These are phyloP conservation scores for Cyrtonyx montezumae DNA, from an alignment of 2,113 vertebrate genomes.

Conservation along the genomic window DNA sequence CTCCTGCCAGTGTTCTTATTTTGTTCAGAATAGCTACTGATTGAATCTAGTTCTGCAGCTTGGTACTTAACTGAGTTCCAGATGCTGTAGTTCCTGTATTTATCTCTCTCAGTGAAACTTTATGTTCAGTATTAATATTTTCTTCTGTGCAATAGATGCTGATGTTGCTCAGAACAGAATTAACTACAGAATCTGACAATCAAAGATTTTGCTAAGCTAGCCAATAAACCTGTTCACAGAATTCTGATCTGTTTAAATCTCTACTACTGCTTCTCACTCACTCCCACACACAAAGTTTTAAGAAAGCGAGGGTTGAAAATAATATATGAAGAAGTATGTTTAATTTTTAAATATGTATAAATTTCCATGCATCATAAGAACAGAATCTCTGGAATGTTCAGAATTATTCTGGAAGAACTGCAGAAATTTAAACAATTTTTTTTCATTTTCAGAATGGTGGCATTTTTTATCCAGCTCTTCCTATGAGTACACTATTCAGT, in stretches of 20 bases:
- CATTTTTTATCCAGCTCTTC: not conserved
- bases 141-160: not conserved
- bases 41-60: not conserved
- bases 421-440: not conserved
- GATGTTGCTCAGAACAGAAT: not conserved
- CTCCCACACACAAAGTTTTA: rapidly evolving
- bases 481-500: not conserved
- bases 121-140: not conserved
- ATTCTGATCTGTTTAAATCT: not conserved
- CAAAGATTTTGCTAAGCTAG: not conserved
- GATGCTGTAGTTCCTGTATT: not conserved
- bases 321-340: not conserved
- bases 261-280: not conserved
- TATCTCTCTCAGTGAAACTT: not conserved
- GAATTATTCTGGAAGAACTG: not conserved
- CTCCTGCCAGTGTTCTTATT: not conserved
- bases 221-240: not conserved
- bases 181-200: not conserved
- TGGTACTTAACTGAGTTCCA: not conserved
- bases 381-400: not conserved
- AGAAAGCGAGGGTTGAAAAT: not conserved
- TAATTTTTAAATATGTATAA: not conserved
- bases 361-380: not conserved
- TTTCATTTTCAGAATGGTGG: not conserved
- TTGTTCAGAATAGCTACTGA: not conserved